Percentiles rank a stretch among this genome's conserved stretches.
Conservation (phyloP, 2,888 invertebrate genomes). For the Drosophila kanekoi region DNA sequence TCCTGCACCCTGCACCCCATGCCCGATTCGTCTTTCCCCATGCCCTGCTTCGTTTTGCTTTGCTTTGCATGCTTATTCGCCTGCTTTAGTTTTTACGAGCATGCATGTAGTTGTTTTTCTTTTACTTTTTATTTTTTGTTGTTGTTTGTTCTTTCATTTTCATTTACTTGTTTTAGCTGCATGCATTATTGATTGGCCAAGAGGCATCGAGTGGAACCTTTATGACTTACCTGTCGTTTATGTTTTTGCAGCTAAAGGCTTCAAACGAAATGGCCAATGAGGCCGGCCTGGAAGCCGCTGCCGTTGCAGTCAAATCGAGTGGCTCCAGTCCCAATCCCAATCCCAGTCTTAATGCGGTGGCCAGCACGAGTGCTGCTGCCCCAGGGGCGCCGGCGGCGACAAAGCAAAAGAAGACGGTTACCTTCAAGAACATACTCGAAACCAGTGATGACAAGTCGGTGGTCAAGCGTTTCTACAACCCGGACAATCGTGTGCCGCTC, state of each 20-base stretch:
- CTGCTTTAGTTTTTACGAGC: constrained; percentile 35
- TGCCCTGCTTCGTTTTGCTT: constrained; percentile 27
- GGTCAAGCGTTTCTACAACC: constrained; percentile 87
- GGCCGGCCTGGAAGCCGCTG: constrained; percentile 40
- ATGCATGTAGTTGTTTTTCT: constrained; percentile 27
- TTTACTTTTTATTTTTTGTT: constrained; percentile 39
- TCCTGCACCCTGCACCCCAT: neutral
- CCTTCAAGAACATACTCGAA: constrained; percentile 88
- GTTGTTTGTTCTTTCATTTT: constrained; percentile 39
- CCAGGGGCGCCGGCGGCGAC: constrained; percentile 23
- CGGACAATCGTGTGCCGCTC: constrained; percentile 87
- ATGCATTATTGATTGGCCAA: constrained; percentile 73
- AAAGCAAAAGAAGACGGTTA: constrained; percentile 87
- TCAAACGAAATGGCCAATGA: constrained; percentile 67
- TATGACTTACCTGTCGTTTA: constrained; percentile 52
- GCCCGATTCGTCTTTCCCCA: constrained; percentile 11
- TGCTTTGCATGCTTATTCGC: constrained; percentile 65
- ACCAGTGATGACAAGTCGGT: constrained; percentile 88
- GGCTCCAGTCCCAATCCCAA: constrained; percentile 28
- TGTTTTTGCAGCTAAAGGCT: constrained; percentile 58
- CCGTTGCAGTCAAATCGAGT: constrained; percentile 23
- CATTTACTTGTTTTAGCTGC: constrained; percentile 49
- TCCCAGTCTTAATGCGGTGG: constrained; percentile 21
- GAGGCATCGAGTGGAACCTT: constrained; percentile 28
- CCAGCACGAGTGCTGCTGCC: constrained; percentile 17